Conservation (phyloP, 2,113 vertebrate species). For the Varanus salvator region DNA sequence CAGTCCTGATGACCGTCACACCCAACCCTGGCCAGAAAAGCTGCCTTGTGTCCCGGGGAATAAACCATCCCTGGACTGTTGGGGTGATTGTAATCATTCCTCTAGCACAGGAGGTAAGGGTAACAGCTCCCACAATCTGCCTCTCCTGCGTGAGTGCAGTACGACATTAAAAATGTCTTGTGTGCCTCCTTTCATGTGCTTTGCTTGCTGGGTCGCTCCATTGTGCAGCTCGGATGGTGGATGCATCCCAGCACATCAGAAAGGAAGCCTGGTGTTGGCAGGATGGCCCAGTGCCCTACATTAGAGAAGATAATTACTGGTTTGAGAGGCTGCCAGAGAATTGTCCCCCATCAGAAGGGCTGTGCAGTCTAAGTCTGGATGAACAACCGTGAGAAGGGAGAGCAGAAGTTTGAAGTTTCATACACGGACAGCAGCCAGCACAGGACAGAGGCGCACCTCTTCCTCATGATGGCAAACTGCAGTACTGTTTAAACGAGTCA, state of each 20-base stretch:
- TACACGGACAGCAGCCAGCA: too few relatives aligned
- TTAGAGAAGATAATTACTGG: too few relatives aligned
- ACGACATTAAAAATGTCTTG: too few relatives aligned
- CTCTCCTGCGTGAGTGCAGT: too few relatives aligned
- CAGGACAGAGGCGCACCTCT: too few relatives aligned
- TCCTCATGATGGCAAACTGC: too few relatives aligned
- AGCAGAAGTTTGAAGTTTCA: too few relatives aligned
- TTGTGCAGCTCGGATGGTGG: background rate
- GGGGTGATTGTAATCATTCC: background rate
- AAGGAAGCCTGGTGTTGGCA: background rate
- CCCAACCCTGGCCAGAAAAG: background rate
- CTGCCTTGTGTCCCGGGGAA: background rate
- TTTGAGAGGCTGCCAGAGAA: too few relatives aligned
- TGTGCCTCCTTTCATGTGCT: background rate
- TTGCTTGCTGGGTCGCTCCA: background rate
- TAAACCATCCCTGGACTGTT: background rate
- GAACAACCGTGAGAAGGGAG: too few relatives aligned
- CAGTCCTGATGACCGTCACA: background rate
- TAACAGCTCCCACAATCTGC: background rate
- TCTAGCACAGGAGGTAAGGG: background rate
- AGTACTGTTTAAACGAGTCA: too few relatives aligned
- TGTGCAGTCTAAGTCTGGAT: too few relatives aligned
- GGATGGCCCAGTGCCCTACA: background rate
- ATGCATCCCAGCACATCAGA: background rate
- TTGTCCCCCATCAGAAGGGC: too few relatives aligned